Base-by-base conservation (phyloP, 2,797 vertebrate species). In the Tapera naevia region DNA sequence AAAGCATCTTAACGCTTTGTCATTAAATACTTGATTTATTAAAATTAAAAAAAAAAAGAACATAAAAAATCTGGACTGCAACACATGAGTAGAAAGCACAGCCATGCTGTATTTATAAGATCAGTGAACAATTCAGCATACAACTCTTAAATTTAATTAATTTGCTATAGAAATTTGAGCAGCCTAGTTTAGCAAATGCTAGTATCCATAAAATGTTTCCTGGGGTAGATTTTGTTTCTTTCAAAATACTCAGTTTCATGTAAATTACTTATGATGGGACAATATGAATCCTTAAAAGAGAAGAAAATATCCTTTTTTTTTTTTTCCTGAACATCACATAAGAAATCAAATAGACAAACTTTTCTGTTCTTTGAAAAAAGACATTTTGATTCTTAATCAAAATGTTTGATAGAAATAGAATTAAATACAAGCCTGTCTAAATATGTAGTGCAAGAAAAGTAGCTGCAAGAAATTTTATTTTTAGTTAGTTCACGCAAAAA, bases 91-190 rank as follows among this genome's bases (percentile, higher is more conserved):
- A 33, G 43, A 83, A 76, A 86, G 22, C 16, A 71, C 10, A 66
- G 35, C 24, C 61, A 56, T 80, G 30, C 22, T 86, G 12, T 75
- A 64, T 88, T 92, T 92, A 43, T 72, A 74, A 92, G 71, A 80
- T 64, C 54, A 69, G 16, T 56, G 72, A 67, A 30, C 11, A 86
- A 82, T 88, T 89, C 56, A 78, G 13, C 33, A 62, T 74, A 62
- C 14, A 91, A 79, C 61, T 65, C 33, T 95, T 86, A 75, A 94
- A 66, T 39, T 73, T 88, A 93, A 88, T 86, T 94, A 89, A 86
- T 93, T 76, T 72, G 3, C 21, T 58, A 61, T 78, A 66, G 22
- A 83, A 85, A 93, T 85, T 92, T 88, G 15, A 93, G 58, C 28
- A 72, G 23, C 16, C 27, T 61, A 32, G n/a, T 83, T 85, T 90